A percentile compares a stretch with the other conserved stretches of the same genome.
These are phyloP conservation scores for Muntiacus muntjak DNA, from an alignment of 2,113 vertebrate genomes.

Conservation along the genomic window DNA sequence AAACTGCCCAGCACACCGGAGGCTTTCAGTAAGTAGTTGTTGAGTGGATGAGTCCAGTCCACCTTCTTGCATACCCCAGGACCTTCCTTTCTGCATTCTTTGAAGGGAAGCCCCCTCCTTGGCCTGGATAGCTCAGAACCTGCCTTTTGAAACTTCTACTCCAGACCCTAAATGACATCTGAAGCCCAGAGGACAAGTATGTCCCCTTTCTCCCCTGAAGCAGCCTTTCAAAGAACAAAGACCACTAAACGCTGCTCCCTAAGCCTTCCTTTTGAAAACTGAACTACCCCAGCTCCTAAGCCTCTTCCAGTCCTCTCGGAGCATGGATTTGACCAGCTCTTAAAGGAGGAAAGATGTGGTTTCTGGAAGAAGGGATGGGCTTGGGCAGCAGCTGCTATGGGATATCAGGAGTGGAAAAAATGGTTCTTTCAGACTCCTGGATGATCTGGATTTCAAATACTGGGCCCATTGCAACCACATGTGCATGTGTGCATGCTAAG, in stretches of 20 bases:
- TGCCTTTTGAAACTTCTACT: neutral
- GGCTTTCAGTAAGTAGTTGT: neutral
- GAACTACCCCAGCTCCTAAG: neutral
- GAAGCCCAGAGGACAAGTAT: neutral
- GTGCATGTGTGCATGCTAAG: neutral
- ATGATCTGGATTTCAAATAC: neutral
- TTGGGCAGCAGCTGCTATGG: neutral
- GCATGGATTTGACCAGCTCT: neutral
- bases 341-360: neutral
- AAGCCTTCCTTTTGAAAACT: neutral
- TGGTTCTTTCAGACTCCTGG: neutral
- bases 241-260: neutral
- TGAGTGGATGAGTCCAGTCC: neutral
- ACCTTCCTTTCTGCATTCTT: neutral
- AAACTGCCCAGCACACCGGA: neutral
- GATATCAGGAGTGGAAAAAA: neutral
- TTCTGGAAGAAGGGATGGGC: neutral
- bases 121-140: neutral
- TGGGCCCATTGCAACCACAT: neutral
- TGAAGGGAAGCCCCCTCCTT: neutral
- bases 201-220: neutral
- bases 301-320: neutral
- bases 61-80: neutral
- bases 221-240: neutral
- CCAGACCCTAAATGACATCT: neutral